Evolutionary conservation across 2,113 vertebrate species (phyloP), one percentile per base, ranked within the genome.

Genomic region (Leptobrachium ailaonicum): DNA sequence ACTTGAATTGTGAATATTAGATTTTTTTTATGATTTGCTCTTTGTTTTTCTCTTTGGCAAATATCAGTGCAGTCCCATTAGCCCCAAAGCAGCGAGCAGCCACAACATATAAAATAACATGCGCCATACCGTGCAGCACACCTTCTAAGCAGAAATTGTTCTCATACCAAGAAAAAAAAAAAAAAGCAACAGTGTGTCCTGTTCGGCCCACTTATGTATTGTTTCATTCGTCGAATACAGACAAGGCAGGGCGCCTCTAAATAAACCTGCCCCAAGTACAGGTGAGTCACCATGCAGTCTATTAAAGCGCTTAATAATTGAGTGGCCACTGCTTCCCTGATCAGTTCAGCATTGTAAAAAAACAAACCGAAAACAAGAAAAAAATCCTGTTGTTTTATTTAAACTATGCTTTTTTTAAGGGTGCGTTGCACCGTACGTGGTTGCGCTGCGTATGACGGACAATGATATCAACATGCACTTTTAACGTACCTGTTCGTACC

Each of bases 401-500:
- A 66, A 56, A 60, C 11, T 80, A 41, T 60, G 71, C 2, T 56
- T 60, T 74, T 56, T 44, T 32, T 32, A 32, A 43, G 53, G 42
- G 10, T 58, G 67, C 6, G 67, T 62, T 56, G 66, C n/a, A 50
- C 58, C 7, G 42, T 64, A 69, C 11, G 53, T 73, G 50, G 53
- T 75, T 41, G 64, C 20, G 71, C 45, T 60, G 42, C 11, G 10
- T 45, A 43, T 47, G 56, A 5, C 67, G 60, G 20, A n/a, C 13
- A 74, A 68, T 41, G 64, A 80, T 44, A 81, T 73, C 45, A 92
- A 87, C 92, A 93, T 94, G 93, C 93, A 94, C 89, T 88, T 87
- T 87, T 84, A 85, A 93, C 93, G 90, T 94, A 94, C 93, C 93
- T 94, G 92, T 83, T 4, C 75, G 87, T 80, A 75, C 76, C 88